Evolutionary conservation across 2,797 vertebrate genomes (phyloP), one percentile per base, ranked within the genome.

Genomic region (Meda fulgida): DNA sequence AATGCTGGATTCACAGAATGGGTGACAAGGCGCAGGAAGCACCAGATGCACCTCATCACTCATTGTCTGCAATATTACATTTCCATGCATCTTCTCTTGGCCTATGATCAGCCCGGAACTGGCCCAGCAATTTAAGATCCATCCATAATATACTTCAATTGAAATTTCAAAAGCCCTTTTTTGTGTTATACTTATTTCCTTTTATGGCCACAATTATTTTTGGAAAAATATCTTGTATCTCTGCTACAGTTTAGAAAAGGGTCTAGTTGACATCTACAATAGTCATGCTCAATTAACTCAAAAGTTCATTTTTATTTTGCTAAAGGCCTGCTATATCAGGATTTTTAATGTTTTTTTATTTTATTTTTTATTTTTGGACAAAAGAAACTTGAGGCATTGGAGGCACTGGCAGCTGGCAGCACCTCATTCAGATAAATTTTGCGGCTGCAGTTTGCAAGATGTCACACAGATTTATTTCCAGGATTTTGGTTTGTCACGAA

Each of bases 401-500:
- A 71, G 34, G 26, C 51, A 43, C 10, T 60, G 51, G 1, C 69
- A 81, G 34, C 66, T 81, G 79, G 29, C 66, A 29, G n/a, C 4
- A 3, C n/a, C 51, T 81, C n/a, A 19, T 58, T 81, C n/a, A 73
- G 80, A 72, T 34, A 73, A 73, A 73, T 82, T 58, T 73, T 72
- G 19, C 18, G 34, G 58, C 72, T 76, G 81, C 18, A 53, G 40
- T 34, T 70, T 70, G 51, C 65, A 7, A 51, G 43, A 38, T 80
- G 79, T 80, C 78, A 67, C 1, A 40, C 55, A n/a, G 13, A 19
- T 83, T 79, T 51, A 31, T 78, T 23, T 21, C 60, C 26, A 43
- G 43, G 43, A 81, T 81, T 73, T 66, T 8, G 2, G 51, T 51
- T 51, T 83, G 78, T 77, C 26, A 60, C 65, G 53, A 29, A 71